A percentile compares a stretch with the other conserved stretches of the same genome.
phyloP scores from a whole-genome alignment of 2,113 vertebrate genomes.

The Cricetomys ansorgei region DNA sequence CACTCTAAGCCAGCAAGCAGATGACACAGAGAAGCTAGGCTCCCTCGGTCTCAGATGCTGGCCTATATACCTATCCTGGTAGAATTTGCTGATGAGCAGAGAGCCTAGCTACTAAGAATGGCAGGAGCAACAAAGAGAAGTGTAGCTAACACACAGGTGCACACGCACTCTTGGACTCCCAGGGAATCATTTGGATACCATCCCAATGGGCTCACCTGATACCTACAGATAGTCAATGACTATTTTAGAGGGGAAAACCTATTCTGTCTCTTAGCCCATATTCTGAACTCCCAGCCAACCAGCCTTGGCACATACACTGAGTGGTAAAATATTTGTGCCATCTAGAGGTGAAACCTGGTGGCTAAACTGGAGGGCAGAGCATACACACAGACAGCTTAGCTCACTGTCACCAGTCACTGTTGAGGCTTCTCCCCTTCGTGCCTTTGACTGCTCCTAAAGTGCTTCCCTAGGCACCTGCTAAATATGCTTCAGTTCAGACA shows the following conservation, averaged over 20 bases:
- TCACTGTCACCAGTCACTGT: not conserved
- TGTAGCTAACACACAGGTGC: not conserved
- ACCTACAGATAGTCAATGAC: accelerated
- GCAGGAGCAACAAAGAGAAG: not conserved
- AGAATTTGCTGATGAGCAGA: not conserved
- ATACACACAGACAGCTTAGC: not conserved
- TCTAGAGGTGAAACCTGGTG: not conserved
- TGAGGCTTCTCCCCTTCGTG: not conserved
- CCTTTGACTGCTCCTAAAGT: not conserved
- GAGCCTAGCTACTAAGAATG: not conserved
- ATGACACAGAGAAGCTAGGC: not conserved
- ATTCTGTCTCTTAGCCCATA: not conserved
- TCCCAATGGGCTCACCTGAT: not conserved
- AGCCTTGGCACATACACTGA: accelerated
- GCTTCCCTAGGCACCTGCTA: not conserved
- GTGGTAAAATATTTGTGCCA: not conserved
- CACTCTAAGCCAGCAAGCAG: not conserved
- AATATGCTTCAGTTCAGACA: not conserved
- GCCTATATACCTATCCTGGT: not conserved
- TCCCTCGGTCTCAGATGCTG: not conserved
- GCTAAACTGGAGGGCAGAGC: not conserved
- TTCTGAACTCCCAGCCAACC: not conserved
- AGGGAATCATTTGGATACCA: not conserved
- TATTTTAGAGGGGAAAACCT: not conserved
- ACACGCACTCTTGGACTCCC: not conserved